Conservation (phyloP, 1,140 invertebrate species). For the Procambarus clarkii region DNA sequence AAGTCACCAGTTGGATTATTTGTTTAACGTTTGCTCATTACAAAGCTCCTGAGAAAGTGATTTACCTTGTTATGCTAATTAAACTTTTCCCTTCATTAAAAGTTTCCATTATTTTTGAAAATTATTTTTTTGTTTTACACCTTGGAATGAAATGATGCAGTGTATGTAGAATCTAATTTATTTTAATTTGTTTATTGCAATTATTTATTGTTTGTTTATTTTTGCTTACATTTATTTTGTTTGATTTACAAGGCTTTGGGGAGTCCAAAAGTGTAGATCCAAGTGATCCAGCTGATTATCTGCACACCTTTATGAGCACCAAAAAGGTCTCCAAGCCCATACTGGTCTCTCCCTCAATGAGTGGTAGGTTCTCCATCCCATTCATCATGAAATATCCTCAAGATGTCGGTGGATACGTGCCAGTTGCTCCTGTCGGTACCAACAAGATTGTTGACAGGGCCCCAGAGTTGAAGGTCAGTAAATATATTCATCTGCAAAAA, state of each 20-base stretch:
- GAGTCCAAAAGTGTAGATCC: conserved; percentile 1
- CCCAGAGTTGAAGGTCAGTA: conserved; percentile 40
- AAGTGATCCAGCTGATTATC: conserved; percentile 46
- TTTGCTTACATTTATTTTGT: conserved; percentile 4
- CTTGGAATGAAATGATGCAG: neutral
- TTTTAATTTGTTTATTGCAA: neutral
- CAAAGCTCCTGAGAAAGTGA: no score
- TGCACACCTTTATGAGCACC: conserved; percentile 26
- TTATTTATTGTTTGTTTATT: neutral
- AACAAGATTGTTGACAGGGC: conserved; percentile 61
- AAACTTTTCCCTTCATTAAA: no score
- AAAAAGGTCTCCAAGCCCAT: conserved; percentile 73
- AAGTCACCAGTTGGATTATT: no score
- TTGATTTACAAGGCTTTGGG: conserved; percentile 47
- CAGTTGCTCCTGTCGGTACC: conserved; percentile 77
- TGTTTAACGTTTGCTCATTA: no score
- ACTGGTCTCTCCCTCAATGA: conserved; percentile 78
- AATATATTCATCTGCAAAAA: neutral
- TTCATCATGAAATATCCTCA: conserved; percentile 74
- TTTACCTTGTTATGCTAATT: no score
- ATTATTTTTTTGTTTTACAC: neutral
- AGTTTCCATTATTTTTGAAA: no score
- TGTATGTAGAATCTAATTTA: neutral
- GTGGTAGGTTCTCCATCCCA: conserved; percentile 76
- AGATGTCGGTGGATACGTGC: conserved; percentile 75